Evolutionary conservation across 2,113 vertebrate genomes (phyloP), one percentile per base, ranked within the genome.

Genomic region (Emydura subglobosa): DNA sequence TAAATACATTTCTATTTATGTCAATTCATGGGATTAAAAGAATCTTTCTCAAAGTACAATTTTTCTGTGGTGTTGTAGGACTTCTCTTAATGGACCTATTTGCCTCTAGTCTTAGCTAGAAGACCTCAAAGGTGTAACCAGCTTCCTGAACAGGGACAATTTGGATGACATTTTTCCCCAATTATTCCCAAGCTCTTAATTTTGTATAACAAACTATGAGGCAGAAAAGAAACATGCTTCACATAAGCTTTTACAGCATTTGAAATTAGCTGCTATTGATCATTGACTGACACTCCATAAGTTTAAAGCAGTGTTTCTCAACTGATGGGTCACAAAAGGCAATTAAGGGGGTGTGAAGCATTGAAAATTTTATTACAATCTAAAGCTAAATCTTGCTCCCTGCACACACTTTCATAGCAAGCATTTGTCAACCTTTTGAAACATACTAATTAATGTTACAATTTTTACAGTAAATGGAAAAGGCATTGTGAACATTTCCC

Each of bases 281-380:
- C 29, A 68, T 44, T 42, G 85, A 22, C 42, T 80, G 85, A 27
- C 2, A 6, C 1, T 13, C 61, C 0, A 0, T 76, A 7, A 49
- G 84, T 50, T 27, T 47, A 5, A 2, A 94, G n/a, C 47, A 92
- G 79, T 53, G 44, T 1, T 22, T 34, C 4, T 51, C 55, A 81
- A 47, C 34, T 91, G 1, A 6, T 74, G 27, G 27, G 51, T 5
- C 21, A 82, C 51, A 44, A 29, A 50, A 8, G 29, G 7, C 6
- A 0, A 22, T 9, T n/a, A 19, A 72, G 65, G 17, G 65, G n/a
- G 14, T 21, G 19, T n/a, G n/a, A 72, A n/a, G 34, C 16, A 39
- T 72, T 22, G 65, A 21, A n/a, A 19, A n/a, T n/a, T 39, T n/a
- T 39, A 34, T 72, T 22, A 14, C n/a, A 72, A 39, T 22, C n/a